Percentiles rank a stretch among this genome's conserved stretches.
phyloP scores from a whole-genome alignment of 37 sponge, comb jelly and placozoan species.

The Spongilla lacustris region DNA sequence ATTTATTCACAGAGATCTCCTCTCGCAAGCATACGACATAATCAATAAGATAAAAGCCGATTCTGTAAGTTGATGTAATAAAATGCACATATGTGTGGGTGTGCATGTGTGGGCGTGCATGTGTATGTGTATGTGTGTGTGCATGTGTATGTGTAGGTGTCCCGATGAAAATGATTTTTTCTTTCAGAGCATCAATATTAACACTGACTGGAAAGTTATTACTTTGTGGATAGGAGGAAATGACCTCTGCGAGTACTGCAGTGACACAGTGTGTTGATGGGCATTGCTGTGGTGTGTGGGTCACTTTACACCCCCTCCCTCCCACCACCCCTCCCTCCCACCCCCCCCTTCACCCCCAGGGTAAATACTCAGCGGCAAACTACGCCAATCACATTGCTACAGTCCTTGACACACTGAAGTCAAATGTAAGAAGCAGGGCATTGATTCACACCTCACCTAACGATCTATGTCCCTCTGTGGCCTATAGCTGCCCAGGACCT shows the following conservation, averaged over 20 bases:
- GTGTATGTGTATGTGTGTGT: too few relatives aligned
- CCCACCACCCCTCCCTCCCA: not conserved
- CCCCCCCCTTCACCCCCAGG: not conserved
- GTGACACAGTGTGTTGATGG: not conserved
- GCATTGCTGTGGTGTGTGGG: not conserved
- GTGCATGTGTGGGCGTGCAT: not conserved
- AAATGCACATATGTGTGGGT: not conserved
- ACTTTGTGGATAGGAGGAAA: slow-evolving; percentile 58
- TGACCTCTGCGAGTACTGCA: slow-evolving; percentile 35
- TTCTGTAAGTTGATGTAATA: not conserved
- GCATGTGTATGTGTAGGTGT: not conserved
- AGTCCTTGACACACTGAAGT: not conserved
- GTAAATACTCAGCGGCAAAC: not conserved
- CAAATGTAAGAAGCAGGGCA: not conserved
- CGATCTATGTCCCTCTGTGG: not conserved
- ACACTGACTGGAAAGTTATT: slow-evolving; percentile 47
- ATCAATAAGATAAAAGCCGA: slow-evolving; percentile 35
- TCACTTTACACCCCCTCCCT: not conserved
- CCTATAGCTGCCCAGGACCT: slow-evolving; percentile 42
- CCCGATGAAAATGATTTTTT: not conserved
- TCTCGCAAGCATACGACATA: slow-evolving; percentile 22
- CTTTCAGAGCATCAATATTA: not conserved
- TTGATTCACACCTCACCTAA: not conserved
- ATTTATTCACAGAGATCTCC: slow-evolving; percentile 11
- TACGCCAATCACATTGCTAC: not conserved